Percentiles rank a stretch among this genome's conserved stretches.
Conservation (phyloP, 2,113 vertebrate species). For the Oryzias woworae region DNA sequence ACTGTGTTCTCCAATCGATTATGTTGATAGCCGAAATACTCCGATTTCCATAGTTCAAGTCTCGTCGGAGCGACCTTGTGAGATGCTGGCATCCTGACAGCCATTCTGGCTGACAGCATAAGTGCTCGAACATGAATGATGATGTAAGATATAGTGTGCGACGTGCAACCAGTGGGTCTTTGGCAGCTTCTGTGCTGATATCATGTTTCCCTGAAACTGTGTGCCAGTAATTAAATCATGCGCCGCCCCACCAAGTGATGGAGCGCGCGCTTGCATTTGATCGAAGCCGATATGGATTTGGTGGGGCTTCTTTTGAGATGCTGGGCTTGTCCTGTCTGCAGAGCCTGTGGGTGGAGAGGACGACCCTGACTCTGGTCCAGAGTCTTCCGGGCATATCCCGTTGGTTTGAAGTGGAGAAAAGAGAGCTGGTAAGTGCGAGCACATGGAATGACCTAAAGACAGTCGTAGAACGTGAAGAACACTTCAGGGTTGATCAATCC, state of each 20-base stretch:
- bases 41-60: slow-evolving; percentile 20
- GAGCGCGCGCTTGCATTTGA: not conserved
- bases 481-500: not conserved
- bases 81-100: slow-evolving; percentile 58
- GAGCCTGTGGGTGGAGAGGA: slow-evolving; percentile 98
- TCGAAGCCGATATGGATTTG: slow-evolving; percentile 17
- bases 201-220: slow-evolving; percentile 16
- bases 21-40: slow-evolving; percentile 28
- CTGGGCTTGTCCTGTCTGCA: slow-evolving; percentile 54
- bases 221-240: slow-evolving; percentile 17
- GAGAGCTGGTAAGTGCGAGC: slow-evolving; percentile 88
- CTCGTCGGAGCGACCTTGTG: slow-evolving; percentile 59
- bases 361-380: slow-evolving; percentile 93
- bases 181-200: slow-evolving; percentile 17
- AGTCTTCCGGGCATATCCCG: slow-evolving; percentile 98
- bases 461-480: slow-evolving; percentile 1
- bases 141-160: slow-evolving; percentile 28
- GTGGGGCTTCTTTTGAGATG: not conserved
- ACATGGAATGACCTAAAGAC: slow-evolving; percentile 1
- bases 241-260: not conserved
- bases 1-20: slow-evolving; percentile 5
- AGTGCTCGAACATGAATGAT: slow-evolving; percentile 47
- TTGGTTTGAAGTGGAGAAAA: slow-evolving; percentile 99
- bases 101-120: slow-evolving; percentile 38
- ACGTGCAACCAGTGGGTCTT: slow-evolving; percentile 34